Conservation (phyloP, 2,888 invertebrate species). For the Hofmannophila pseudospretella region DNA sequence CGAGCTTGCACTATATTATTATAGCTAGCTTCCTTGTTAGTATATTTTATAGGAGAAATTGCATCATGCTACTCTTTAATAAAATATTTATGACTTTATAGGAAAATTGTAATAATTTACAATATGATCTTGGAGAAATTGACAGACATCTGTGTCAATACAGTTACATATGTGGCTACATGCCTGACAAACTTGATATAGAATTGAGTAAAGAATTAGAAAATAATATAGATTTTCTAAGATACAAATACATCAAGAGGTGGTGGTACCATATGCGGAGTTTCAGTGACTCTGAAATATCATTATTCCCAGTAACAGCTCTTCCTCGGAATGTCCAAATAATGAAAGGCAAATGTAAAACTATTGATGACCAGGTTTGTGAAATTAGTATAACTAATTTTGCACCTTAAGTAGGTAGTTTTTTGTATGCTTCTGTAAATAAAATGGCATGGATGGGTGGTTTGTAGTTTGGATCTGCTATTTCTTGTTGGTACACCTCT, state of each 20-base stretch:
- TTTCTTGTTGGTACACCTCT: constrained; percentile 13
- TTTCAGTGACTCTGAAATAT: constrained; percentile 71
- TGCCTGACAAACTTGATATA: constrained; percentile 71
- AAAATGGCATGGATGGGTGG: constrained; percentile 3
- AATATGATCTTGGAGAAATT: constrained; percentile 44
- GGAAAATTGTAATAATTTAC: constrained; percentile 31
- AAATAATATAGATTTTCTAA: constrained; percentile 43
- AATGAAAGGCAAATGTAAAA: constrained; percentile 28
- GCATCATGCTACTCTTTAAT: constrained; percentile 11
- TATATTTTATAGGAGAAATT: constrained; percentile 8
- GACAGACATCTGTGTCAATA: constrained; percentile 66
- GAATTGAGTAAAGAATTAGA: constrained; percentile 48
- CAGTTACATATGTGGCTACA: constrained; percentile 78
- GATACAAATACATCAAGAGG: constrained; percentile 71
- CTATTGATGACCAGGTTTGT: constrained; percentile 54
- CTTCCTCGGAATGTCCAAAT: constrained; percentile 30
- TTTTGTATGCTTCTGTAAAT: constrained; percentile 11
- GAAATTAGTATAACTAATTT: constrained; percentile 8
- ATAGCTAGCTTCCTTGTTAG: background rate
- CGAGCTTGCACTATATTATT: background rate
- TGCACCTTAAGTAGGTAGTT: constrained; percentile 13
- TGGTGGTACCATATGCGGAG: constrained; percentile 81
- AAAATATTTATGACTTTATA: constrained; percentile 34
- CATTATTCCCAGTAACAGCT: constrained; percentile 47
- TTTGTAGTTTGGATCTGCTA: too few species aligned